Evolutionary conservation across 2,113 vertebrate genomes (phyloP), one percentile per base, ranked within the genome.

Genomic region (Chascanopsetta lugubris): DNA sequence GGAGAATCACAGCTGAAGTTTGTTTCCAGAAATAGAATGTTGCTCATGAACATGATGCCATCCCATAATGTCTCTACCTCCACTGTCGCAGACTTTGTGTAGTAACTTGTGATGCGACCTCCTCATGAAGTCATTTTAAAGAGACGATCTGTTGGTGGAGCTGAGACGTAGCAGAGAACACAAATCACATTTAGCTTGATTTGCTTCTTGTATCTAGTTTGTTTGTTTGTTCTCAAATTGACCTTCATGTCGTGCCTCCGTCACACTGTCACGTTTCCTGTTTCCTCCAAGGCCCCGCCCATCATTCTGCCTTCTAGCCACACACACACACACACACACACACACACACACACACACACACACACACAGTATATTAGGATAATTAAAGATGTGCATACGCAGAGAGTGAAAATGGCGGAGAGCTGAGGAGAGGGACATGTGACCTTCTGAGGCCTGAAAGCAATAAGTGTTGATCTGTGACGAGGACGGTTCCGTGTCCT

Each of bases 381-480:
- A 42, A 38, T 55, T 29, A 26, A 38, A 38, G 12, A 18, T 10
- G 25, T 59, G 66, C 51, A 27, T 26, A 25, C 6, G 13, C 20
- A 32, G 17, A 48, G 42, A 57, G 60, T 67, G 13, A 61, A 48
- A 8, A 55, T 40, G 58, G 27, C 22, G 56, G 34, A 69, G 56
- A 59, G 66, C 67, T 85, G 63, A 75, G 69, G 48, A 45, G 49
- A 11, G 63, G 34, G 32, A 53, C n/a, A 0, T 2, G 1, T 30
- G 21, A 5, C 13, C 46, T 54, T 50, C 24, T 3, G 40, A 56
- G 56, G 38, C 53, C 64, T n/a, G 83, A 84, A 82, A 87, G 85
- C 84, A 91, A 85, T 88, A 89, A 83, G 77, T 84, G 83, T 86
- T 81, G 63, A 82, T 79, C 63, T 80, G 81, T 85, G 83, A 82